Conservation (phyloP, 2,888 invertebrate species). For the Dasypogon diadema region DNA sequence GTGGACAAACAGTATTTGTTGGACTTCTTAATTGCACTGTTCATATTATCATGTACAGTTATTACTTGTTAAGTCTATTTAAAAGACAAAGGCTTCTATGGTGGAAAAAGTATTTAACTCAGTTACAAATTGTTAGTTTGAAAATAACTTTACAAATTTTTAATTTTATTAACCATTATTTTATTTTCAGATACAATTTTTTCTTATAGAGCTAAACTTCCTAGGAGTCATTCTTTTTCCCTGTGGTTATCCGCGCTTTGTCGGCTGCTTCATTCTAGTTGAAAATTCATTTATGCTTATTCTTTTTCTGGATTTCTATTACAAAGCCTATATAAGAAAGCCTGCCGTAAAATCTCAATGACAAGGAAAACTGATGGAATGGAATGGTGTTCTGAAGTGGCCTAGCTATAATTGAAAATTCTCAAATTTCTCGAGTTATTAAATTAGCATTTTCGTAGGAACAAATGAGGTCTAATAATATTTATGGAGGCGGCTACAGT, state of each 20-base stretch:
- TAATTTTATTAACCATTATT: neutral
- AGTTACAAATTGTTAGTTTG: conserved; percentile 76
- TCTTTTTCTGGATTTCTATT: conserved; percentile 77
- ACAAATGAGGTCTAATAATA: too few relatives aligned
- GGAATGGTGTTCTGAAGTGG: too few relatives aligned
- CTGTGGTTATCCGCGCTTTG: conserved; percentile 74
- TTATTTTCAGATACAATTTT: conserved; percentile 73
- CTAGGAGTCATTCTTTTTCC: conserved; percentile 69
- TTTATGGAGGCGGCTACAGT: too few relatives aligned
- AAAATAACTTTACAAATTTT: neutral
- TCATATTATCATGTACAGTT: conserved; percentile 82
- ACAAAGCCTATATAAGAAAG: conserved; percentile 75
- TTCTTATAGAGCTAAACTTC: conserved; percentile 73
- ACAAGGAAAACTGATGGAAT: too few relatives aligned
- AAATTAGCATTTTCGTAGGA: too few relatives aligned
- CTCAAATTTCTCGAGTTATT: too few relatives aligned
- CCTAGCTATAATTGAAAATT: too few relatives aligned
- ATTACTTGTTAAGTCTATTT: conserved; percentile 79
- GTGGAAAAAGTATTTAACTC: conserved; percentile 86
- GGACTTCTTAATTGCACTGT: conserved; percentile 79
- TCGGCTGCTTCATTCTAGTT: conserved; percentile 71
- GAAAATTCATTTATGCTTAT: conserved; percentile 77
- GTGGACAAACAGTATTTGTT: conserved; percentile 75
- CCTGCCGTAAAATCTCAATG: too few relatives aligned
- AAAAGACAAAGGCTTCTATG: conserved; percentile 77